These are phyloP conservation scores for Drosophila willistoni DNA, from an alignment of 1,140 invertebrate genomes.

Conservation along the genomic window DNA sequence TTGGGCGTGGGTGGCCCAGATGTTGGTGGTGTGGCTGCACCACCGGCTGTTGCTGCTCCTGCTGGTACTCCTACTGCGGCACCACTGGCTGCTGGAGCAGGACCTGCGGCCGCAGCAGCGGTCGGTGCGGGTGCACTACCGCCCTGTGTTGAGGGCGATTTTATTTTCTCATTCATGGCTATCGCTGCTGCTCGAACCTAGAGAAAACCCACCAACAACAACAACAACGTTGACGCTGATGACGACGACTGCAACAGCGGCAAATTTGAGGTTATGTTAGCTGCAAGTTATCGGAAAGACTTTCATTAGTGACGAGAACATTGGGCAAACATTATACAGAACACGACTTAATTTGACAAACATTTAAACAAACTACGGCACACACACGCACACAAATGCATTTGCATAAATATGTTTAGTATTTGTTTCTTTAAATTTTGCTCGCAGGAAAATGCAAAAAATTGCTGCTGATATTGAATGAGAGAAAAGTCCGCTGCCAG, in stretches of 20 bases:
- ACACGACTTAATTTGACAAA: constrained; percentile 24
- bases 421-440: constrained; percentile 45
- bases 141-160: constrained; percentile 76
- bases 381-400: constrained; percentile 2
- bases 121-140: constrained; percentile 42
- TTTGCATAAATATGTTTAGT: constrained; percentile 40
- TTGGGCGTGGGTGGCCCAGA: constrained; percentile 74
- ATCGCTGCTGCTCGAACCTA: constrained; percentile 43
- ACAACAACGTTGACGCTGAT: constrained; percentile 56
- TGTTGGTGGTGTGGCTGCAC: constrained; percentile 60
- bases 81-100: constrained; percentile 26
- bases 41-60: constrained; percentile 35
- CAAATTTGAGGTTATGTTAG: constrained; percentile 81
- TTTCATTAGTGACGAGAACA: constrained; percentile 50
- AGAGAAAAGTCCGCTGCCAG: constrained; percentile 68
- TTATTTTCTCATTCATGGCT: constrained; percentile 82
- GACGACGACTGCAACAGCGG: constrained; percentile 77
- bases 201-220: constrained; percentile 66
- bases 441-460: constrained; percentile 44
- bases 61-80: constrained; percentile 26
- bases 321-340: constrained; percentile 14
- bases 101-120: constrained; percentile 46
- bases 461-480: constrained; percentile 47
- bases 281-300: constrained; percentile 72
- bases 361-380: constrained; percentile 5